Conservation (phyloP, 2,797 vertebrate species). For the Characodon lateralis region DNA sequence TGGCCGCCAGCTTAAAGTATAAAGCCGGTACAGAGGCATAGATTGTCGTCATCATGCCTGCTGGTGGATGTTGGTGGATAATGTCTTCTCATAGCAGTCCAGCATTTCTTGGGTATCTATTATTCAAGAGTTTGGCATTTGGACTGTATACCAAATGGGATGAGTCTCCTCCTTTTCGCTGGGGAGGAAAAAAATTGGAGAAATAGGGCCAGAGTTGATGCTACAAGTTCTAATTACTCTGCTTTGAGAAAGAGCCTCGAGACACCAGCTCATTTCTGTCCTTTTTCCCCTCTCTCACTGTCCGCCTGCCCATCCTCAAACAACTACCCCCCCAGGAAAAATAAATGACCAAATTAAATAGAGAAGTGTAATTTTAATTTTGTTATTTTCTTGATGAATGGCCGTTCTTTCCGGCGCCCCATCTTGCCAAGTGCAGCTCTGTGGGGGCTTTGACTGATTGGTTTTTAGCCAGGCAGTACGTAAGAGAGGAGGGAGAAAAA, state of each 20-base stretch:
- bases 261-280: slow-evolving; percentile 27
- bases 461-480: slow-evolving; percentile 72
- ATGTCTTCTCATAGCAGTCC: slow-evolving; percentile 74
- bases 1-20: slow-evolving; percentile 52
- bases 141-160: slow-evolving; percentile 66
- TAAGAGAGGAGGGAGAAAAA: slow-evolving; percentile 37
- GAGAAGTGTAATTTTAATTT: slow-evolving; percentile 84
- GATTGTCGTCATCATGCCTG: slow-evolving; percentile 69
- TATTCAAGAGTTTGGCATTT: slow-evolving; percentile 72
- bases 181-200: slow-evolving; percentile 13
- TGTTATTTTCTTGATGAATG: slow-evolving; percentile 84
- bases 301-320: slow-evolving; percentile 41
- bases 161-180: slow-evolving; percentile 48
- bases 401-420: slow-evolving; percentile 66
- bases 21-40: slow-evolving; percentile 54
- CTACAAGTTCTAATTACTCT: slow-evolving; percentile 72
- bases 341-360: slow-evolving; percentile 83
- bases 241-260: slow-evolving; percentile 58
- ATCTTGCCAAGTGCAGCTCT: slow-evolving; percentile 73
- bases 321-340: slow-evolving; percentile 65
- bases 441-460: slow-evolving; percentile 79
- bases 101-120: slow-evolving; percentile 77
- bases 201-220: slow-evolving; percentile 52
- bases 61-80: slow-evolving; percentile 71
- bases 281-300: slow-evolving; percentile 24